Evolutionary conservation across 2,113 vertebrate genomes (phyloP), one percentile per base, ranked within the genome.

Genomic region (Tragelaphus strepsiceros): DNA sequence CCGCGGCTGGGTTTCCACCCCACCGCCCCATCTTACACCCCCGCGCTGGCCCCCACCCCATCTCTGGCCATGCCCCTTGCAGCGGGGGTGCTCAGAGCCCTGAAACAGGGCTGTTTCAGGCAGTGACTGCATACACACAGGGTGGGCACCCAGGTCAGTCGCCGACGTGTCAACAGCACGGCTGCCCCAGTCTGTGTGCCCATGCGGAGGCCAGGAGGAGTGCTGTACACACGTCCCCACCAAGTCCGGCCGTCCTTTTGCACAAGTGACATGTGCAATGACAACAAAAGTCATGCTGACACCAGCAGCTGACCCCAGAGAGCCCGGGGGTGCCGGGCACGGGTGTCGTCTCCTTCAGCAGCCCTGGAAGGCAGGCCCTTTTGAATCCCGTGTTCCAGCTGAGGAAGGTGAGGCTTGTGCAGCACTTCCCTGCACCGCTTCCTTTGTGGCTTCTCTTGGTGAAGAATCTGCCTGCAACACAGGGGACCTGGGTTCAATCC

Each of bases 271-370:
- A 7, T 0, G 6, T 24, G 62, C 16, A 7, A 3, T 24, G 24
- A 7, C 8, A 30, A 78, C 39, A 0, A 2, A 19, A 11, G 49
- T 7, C n/a, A 17, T 2, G 5, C 2, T 26, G 1, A 3, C 1
- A 2, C 16, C 56, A 32, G 53, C 39, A 26, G 43, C 28, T 28
- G 7, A 9, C 28, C 16, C 22, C 8, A 1, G 39, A 86, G 32
- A 13, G 10, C 53, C 8, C 0, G 5, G 0, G 2, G 0, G 6
- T 1, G 0, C 22, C 1, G 0, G n/a, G 17, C 54, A 1, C 0
- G 0, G 1, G 26, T 2, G 1, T 12, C 24, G 0, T 5, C 56
- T 64, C 59, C 32, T 32, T 22, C 16, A 22, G 2, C n/a, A 12
- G 19, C 58, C 24, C 30, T 6, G 22, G 22, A 30, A 24, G 67